Conservation (phyloP, 2,888 invertebrate genomes). For the Danaus chrysippus region DNA sequence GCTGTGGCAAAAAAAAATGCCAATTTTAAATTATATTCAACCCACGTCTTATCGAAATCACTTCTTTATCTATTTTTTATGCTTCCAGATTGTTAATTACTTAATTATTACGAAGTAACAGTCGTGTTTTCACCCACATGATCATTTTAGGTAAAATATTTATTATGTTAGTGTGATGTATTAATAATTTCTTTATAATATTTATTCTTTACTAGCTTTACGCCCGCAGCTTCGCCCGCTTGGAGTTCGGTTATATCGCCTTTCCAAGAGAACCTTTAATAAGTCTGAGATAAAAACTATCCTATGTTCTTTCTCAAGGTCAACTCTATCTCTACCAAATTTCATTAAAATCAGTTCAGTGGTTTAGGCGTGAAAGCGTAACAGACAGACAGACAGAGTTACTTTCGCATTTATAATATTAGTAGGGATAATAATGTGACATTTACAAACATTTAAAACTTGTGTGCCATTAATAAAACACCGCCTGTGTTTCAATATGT, state of each 20-base stretch:
- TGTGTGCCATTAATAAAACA: conserved; percentile 44
- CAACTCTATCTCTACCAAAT: no score
- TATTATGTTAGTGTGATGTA: conserved; percentile 7
- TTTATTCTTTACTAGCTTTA: no score
- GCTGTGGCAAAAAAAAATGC: conserved; percentile 70
- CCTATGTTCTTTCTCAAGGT: no score
- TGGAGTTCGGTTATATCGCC: no score
- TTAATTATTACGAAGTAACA: conserved; percentile 54
- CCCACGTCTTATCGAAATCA: conserved; percentile 62
- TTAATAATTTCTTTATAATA: conserved; percentile 15
- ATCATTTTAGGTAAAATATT: conserved; percentile 20
- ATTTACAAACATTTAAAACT: conserved; percentile 46
- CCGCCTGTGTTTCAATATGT: not conserved
- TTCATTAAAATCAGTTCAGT: no score
- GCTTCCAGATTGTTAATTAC: conserved; percentile 69
- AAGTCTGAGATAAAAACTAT: no score
- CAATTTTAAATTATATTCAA: conserved; percentile 77
- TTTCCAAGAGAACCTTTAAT: no score
- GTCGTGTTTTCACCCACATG: conserved; percentile 51
- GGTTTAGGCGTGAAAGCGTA: no score
- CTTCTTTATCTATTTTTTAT: conserved; percentile 56
- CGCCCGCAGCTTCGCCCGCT: no score
- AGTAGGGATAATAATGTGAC: no score
- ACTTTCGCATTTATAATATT: no score
- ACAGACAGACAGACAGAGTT: no score